Base-by-base conservation (phyloP, 2,797 vertebrate species). In the Lacerta agilis region DNA sequence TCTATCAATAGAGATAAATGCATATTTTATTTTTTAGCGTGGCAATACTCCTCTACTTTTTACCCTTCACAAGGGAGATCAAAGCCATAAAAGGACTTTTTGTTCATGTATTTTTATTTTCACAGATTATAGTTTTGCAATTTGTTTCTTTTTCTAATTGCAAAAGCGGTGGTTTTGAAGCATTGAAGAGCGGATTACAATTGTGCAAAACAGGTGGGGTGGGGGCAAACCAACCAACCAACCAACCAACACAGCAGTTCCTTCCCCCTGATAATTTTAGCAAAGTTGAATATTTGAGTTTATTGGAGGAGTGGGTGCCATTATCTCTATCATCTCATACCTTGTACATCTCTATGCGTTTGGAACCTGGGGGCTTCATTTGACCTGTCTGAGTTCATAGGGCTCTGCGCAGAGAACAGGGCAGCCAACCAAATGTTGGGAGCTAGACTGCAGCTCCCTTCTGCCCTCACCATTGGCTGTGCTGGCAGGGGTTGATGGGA, bases 1-100 rank as follows among this genome's bases (percentile, higher is more conserved):
- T 64, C 93, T 96, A 95, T 95, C 96, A 49, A 96, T 97, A 95
- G 97, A 96, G 97, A 94, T 94, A 82, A 82, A 95, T 94, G 94
- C 95, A 87, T 94, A 91, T 95, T 95, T 97, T 97, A 96, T 96
- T 96, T 96, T 96, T 92, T 95, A 97, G 92, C 92, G 97, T 96
- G 97, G 97, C 97, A 97, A 97, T 97, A 97, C 95, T 97, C 96
- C 96, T 96, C 95, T 96, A 95, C 93, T 94, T 95, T 89, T 95
- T 95, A 97, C 97, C 97, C 97, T 98, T 98, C 97, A 98, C 97
- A 97, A 97, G 98, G 98, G 98, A 98, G 98, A 98, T 98, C 98
- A 98, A 99, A 99, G 99, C 99, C 99, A 99, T 99, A 99, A 97
- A 97, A 97, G 98, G 97, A 98, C 98, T 97, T 97, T 88, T 91